Conservation (phyloP, 2,888 invertebrate genomes). For the Sympetrum striolatum region DNA sequence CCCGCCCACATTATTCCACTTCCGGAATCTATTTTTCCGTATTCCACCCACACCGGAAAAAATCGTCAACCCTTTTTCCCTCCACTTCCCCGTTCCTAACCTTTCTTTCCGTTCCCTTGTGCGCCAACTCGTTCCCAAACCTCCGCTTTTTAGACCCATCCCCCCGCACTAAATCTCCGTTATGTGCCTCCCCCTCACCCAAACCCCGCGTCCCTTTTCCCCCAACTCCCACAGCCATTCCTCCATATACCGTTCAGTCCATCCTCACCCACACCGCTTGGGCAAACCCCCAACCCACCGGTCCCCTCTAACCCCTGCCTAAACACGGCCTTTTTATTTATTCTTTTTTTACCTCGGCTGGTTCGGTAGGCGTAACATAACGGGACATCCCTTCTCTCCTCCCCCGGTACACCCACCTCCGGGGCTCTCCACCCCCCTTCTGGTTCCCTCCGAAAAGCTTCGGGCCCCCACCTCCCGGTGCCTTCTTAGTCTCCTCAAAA, state of each 20-base stretch:
- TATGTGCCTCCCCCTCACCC: background rate
- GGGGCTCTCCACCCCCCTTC: background rate
- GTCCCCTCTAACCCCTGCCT: background rate
- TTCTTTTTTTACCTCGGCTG: conserved; percentile 1
- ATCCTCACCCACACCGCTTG: background rate
- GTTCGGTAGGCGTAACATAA: conserved; percentile 38
- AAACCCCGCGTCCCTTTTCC: background rate
- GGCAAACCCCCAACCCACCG: background rate
- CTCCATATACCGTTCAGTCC: background rate
- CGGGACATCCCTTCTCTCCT: background rate
- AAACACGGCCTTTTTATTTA: conserved; percentile 35
- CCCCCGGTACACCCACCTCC: background rate
- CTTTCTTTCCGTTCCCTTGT: background rate
- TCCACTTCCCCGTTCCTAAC: background rate
- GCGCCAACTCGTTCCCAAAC: background rate
- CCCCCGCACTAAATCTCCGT: background rate
- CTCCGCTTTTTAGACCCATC: background rate
- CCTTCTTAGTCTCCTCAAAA: background rate
- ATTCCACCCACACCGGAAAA: background rate
- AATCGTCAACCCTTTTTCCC: background rate
- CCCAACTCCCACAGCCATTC: background rate
- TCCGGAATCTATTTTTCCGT: conserved; percentile 37
- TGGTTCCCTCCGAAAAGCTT: background rate
- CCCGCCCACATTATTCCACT: conserved; percentile 12
- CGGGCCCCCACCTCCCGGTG: background rate